Conservation (phyloP, 2,113 vertebrate species). For the Leucopternis melanops region DNA sequence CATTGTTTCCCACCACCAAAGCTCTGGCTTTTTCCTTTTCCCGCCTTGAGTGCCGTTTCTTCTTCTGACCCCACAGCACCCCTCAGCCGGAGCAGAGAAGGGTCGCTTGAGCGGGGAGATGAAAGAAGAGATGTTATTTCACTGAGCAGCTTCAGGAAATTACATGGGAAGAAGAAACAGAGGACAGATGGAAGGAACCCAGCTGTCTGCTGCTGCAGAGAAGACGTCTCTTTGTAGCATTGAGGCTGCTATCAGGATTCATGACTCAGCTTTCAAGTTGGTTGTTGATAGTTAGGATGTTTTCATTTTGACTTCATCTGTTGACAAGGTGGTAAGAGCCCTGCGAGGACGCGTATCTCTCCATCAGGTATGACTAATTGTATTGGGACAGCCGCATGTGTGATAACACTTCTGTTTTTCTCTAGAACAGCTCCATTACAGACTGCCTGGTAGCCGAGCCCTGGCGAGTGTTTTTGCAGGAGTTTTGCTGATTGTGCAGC, state of each 20-base stretch:
- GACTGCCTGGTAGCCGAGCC: background rate
- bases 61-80: background rate
- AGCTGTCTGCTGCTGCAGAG: background rate
- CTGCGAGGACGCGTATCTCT: background rate
- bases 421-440: constrained; percentile 36
- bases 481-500: constrained; percentile 53
- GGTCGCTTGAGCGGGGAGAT: background rate
- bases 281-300: constrained; percentile 26
- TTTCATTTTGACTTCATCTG: constrained; percentile 44
- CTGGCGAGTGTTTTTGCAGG: background rate
- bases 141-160: background rate
- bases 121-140: background rate
- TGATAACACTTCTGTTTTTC: constrained; percentile 33
- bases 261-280: background rate
- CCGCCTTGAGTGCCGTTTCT: background rate
- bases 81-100: background rate
- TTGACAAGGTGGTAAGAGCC: constrained; percentile 8
- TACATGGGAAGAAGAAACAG: background rate
- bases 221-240: background rate
- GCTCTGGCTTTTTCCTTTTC: background rate
- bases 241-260: background rate
- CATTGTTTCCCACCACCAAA: background rate
- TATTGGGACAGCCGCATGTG: background rate
- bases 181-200: background rate
- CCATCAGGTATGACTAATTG: constrained; percentile 59